Percentiles rank a stretch among this genome's conserved stretches.
These are phyloP conservation scores for Zaprionus camerounensis DNA, from an alignment of 1,140 invertebrate genomes.

Conservation along the genomic window DNA sequence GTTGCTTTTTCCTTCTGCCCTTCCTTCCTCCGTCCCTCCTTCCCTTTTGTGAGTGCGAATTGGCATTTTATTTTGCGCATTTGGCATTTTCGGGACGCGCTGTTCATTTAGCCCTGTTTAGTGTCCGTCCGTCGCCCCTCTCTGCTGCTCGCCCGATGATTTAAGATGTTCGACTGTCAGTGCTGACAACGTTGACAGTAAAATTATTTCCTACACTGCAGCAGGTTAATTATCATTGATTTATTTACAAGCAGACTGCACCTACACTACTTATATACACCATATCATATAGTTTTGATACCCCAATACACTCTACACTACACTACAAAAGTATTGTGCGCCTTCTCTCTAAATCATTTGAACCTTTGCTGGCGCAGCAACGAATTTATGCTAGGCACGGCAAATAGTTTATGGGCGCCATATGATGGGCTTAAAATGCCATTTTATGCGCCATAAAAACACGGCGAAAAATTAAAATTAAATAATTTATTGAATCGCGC, in stretches of 20 bases:
- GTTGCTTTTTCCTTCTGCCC: background rate
- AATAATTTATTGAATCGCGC: conserved; percentile 75
- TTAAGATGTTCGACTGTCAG: conserved; percentile 81
- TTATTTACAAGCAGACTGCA: conserved; percentile 66
- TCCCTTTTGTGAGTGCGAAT: conserved; percentile 67
- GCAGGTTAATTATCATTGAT: conserved; percentile 83
- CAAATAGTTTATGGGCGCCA: conserved; percentile 36
- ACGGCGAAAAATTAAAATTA: conserved; percentile 43
- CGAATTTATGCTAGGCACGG: conserved; percentile 7
- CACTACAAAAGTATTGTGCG: no score
- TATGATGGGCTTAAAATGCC: conserved; percentile 43
- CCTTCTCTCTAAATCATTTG: background rate
- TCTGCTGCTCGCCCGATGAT: conserved; percentile 64
- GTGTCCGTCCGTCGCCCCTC: conserved; percentile 69
- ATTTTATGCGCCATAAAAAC: conserved; percentile 37
- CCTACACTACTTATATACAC: background rate
- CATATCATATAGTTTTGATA: background rate
- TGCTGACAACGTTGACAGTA: conserved; percentile 80
- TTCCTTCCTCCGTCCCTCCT: background rate
- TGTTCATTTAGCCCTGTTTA: conserved; percentile 77
- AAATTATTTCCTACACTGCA: conserved; percentile 78
- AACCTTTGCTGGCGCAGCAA: background rate
- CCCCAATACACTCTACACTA: no score
- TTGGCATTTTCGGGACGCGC: conserved; percentile 73
- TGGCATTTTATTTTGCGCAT: conserved; percentile 80